Conservation (phyloP, 2,113 vertebrate genomes). For the Notothenia rossii region DNA sequence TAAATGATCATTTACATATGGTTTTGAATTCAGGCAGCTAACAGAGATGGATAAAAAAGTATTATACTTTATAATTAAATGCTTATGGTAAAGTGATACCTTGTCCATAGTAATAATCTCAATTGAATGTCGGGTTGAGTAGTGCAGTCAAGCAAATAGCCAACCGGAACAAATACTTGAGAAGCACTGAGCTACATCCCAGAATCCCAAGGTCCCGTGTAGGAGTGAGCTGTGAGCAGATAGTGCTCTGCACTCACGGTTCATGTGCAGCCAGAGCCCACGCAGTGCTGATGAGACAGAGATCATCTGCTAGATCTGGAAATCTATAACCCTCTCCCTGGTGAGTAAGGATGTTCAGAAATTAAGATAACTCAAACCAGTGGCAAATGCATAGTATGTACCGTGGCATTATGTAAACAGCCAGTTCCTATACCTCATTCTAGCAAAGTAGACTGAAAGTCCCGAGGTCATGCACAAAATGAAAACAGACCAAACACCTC, state of each 20-base stretch:
- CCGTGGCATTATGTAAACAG: background rate
- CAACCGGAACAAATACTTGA: slow-evolving; percentile 43
- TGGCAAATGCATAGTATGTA: background rate
- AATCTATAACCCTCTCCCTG: slow-evolving; percentile 48
- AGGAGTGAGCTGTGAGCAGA: slow-evolving; percentile 72
- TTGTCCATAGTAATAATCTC: slow-evolving; percentile 20
- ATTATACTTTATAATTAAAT: slow-evolving; percentile 50
- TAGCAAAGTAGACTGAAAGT: background rate
- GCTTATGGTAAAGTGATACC: slow-evolving; percentile 40
- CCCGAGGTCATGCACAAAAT: slow-evolving; percentile 14
- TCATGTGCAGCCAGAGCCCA: slow-evolving; percentile 67
- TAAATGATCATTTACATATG: slow-evolving; percentile 48
- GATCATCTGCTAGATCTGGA: slow-evolving; percentile 66
- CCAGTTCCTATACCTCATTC: background rate
- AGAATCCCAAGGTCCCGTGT: slow-evolving; percentile 69
- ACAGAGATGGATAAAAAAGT: slow-evolving; percentile 37
- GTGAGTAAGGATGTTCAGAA: background rate
- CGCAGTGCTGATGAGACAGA: slow-evolving; percentile 55
- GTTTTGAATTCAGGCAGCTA: slow-evolving; percentile 36
- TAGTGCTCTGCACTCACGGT: slow-evolving; percentile 50
- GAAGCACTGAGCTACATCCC: slow-evolving; percentile 43
- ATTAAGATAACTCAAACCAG: slow-evolving; percentile 15
- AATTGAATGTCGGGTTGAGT: slow-evolving; percentile 37
- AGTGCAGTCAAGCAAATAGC: slow-evolving; percentile 45
- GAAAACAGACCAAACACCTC: slow-evolving; percentile 11